Evolutionary conservation across 2,113 vertebrate genomes (phyloP), one percentile per base, ranked within the genome.

Genomic region (Pterocles gutturalis): DNA sequence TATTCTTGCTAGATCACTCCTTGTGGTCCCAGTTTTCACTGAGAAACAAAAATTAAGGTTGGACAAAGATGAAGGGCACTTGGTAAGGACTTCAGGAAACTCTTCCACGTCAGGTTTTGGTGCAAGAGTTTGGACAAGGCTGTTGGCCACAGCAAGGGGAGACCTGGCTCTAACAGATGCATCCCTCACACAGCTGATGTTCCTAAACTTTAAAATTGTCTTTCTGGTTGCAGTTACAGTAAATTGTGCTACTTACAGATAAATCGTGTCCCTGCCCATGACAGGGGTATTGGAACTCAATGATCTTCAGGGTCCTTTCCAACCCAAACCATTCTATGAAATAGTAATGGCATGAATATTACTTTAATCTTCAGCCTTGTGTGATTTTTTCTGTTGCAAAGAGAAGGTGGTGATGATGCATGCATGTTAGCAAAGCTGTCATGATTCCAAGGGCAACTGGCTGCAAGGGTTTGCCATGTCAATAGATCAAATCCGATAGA

Each of bases 71-170:
- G 13, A 67, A 83, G 78, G 21, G 4, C 49, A 34, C 7, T 3
- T 41, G 17, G 7, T 14, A 48, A 45, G 15, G 46, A 28, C 22
- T 80, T 81, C 1, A 46, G 16, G 17, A 36, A 70, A 51, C 6
- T 46, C 54, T 38, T 48, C 20, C 5, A 12, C 13, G 26, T 46
- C 67, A 64, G 12, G 3, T 53, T 92, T 62, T 66, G 51, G 5
- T 38, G 8, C 15, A 64, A 69, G 62, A 48, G 0, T 70, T 87
- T 81, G 29, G n/a, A 71, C 17, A 4, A 21, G 3, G 1, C 18
- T 94, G 20, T 7, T 71, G 38, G 26, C 4, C n/a, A 65, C 19
- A 28, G 4, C 0, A 2, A 49, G 33, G 11, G 6, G 3, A 0
- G 1, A 17, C 7, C 31, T 72, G n/a, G 20, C 3, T 3, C 19